Conservation (phyloP, 2,113 vertebrate species). For the Ploceus nigricollis region DNA sequence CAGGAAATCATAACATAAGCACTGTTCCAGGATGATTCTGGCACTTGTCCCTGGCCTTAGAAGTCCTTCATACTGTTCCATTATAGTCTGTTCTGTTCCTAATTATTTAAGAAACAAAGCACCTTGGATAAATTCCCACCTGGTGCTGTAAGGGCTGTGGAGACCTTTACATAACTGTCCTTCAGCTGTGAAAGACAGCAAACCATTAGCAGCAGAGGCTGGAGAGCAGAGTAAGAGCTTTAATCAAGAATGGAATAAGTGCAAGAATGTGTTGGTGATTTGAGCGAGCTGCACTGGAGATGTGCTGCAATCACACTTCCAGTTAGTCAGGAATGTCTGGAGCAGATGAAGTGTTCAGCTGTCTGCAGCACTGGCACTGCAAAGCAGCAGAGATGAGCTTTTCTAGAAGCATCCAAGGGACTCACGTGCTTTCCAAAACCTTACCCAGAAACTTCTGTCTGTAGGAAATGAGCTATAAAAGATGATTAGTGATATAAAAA, state of each 20-base stretch:
- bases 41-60: neutral
- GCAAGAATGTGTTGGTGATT: neutral
- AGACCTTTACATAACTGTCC: neutral
- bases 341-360: neutral
- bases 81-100: neutral
- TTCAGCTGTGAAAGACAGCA: neutral
- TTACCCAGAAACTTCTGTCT: neutral
- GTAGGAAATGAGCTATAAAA: neutral
- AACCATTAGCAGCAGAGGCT: neutral
- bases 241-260: neutral
- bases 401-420: neutral
- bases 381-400: neutral
- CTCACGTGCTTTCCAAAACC: neutral
- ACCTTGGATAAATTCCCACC: slow-evolving; percentile 17
- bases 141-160: neutral
- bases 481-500: neutral
- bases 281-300: neutral
- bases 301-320: neutral
- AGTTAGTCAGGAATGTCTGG: neutral
- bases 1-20: neutral
- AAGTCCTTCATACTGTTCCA: neutral
- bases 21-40: neutral
- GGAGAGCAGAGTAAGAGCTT: neutral
- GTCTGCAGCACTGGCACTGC: neutral
- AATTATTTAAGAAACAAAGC: neutral